Base-by-base conservation (phyloP, 2,888 invertebrate species). In the Melanargia galathea region DNA sequence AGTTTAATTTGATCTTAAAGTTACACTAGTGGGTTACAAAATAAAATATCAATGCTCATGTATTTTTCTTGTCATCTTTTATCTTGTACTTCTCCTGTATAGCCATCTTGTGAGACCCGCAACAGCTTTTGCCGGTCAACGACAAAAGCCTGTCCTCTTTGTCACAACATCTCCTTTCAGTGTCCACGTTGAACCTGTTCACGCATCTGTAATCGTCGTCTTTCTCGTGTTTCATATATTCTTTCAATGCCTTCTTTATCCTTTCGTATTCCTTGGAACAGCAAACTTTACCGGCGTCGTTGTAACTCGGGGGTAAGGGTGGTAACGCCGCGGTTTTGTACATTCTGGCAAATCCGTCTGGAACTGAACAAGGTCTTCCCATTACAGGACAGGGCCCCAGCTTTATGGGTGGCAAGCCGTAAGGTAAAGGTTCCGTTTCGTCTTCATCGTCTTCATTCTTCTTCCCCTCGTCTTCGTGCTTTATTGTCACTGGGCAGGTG, bases 331-430 rank as follows among this genome's bases (percentile, higher is more conserved):
- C 90, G 20, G 74, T 85, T 65, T 80, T 90, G 64, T 90, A 90
- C 90, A 91, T 90, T 67, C 82, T 85, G 16, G 89, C 83, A 60
- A 89, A 91, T 18, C 91, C 91, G 64, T 91, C 90, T 13, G 90
- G 87, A 1, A 84, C 82, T 13, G 84, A 72, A 63, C 91, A 91
- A 13, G 91, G 91, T 69, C 86, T 82, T 33, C 91, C 90, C 70
- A 90, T 70, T 8, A 91, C 82, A 52, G 91, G 90, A 75, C 91
- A 91, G n/a, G 91, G 91, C 4, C 89, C 90, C 2, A 91, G 81
- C 55, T 81, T 75, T 51, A 91, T 83, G 1, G 90, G 90, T 1
- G 90, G 91, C 20, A 91, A 71, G 1, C 91, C 91, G 64, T 90
- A 91, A 1, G 91, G 91, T 40, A 90, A 71, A 33, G 86, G 83